phyloP scores from a whole-genome alignment of 2,797 vertebrate genomes.

The Ctenopoma multispine region DNA sequence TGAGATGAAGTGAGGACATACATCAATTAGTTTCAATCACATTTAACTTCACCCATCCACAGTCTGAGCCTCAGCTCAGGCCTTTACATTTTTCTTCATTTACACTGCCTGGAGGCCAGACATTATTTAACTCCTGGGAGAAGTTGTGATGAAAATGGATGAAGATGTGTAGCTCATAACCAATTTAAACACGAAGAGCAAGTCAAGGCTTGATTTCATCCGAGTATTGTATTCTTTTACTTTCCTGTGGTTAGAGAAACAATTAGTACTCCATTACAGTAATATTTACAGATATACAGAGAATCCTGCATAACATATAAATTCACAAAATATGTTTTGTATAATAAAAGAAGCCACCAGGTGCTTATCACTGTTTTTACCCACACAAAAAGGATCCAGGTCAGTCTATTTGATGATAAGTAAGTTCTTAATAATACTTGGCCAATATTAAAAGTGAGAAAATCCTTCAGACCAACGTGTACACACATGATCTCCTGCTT shows the following conservation, averaged over 20 bases:
- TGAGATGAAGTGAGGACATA: constrained; percentile 61
- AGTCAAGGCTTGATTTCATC: constrained; percentile 42
- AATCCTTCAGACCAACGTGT: constrained; percentile 14
- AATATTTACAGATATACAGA: constrained; percentile 14
- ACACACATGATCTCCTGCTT: constrained; percentile 13
- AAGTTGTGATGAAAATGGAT: constrained; percentile 73
- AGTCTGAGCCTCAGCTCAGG: constrained; percentile 35
- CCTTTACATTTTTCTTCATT: constrained; percentile 73
- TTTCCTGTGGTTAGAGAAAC: constrained; percentile 27
- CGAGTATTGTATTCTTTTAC: constrained; percentile 23
- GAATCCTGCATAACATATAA: neutral
- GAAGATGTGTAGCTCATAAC: constrained; percentile 57
- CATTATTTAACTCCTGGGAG: constrained; percentile 68
- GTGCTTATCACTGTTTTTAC: constrained; percentile 2
- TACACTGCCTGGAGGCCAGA: constrained; percentile 66
- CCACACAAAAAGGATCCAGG: constrained; percentile 23
- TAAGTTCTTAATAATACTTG: constrained; percentile 19
- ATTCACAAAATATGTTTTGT: neutral
- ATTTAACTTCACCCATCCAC: constrained; percentile 65
- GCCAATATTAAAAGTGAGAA: constrained; percentile 4
- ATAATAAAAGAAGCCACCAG: neutral
- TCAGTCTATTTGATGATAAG: constrained; percentile 28
- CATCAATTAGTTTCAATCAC: constrained; percentile 75
- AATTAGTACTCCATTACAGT: neutral
- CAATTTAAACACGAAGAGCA: constrained; percentile 51